Conservation (phyloP, 2,113 vertebrate genomes). For the Rhea pennata region DNA sequence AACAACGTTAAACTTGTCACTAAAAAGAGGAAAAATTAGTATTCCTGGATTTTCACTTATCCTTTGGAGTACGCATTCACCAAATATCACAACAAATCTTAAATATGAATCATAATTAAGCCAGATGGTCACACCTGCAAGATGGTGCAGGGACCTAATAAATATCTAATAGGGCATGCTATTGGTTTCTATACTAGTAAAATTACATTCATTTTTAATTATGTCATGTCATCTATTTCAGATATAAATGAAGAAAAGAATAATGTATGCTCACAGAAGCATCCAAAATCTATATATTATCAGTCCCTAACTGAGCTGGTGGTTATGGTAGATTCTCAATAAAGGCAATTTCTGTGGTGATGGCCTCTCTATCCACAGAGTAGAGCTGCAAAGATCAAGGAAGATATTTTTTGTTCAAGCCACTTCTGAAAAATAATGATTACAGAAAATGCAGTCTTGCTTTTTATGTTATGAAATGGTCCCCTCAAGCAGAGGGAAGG, state of each 20-base stretch:
- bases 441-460: slow-evolving; percentile 3
- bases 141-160: neutral
- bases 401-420: slow-evolving; percentile 12
- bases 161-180: neutral
- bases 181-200: neutral
- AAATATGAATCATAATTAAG: neutral
- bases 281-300: neutral
- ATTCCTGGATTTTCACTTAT: neutral
- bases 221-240: neutral
- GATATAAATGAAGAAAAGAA: neutral
- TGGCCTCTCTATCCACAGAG: neutral
- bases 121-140: neutral
- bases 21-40: neutral
- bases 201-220: neutral
- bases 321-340: neutral
- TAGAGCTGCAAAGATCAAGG: neutral
- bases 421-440: neutral
- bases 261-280: neutral
- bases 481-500: neutral
- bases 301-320: neutral
- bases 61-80: neutral
- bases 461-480: slow-evolving; percentile 11
- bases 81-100: neutral
- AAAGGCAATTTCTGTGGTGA: neutral
- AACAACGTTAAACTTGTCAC: neutral